Base-by-base conservation (phyloP, 2,113 vertebrate species). In the Scatophagus argus region DNA sequence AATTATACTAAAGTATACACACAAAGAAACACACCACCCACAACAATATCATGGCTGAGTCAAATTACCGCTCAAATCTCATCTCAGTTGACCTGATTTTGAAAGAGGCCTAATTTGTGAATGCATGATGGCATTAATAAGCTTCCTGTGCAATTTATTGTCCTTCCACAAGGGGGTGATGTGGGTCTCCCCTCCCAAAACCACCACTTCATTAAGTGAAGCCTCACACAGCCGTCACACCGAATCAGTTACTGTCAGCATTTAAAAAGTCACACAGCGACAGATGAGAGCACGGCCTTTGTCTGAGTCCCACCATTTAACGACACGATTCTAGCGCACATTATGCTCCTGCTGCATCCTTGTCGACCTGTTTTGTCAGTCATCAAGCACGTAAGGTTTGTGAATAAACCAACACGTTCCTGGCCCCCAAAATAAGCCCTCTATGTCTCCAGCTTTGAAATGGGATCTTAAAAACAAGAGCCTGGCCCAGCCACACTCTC, bases 381-480 rank as follows among this genome's bases (percentile, higher is more conserved):
- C 78, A 43, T 73, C 74, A 29, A 31, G 81, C 46, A 8, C 77
- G 63, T 32, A 47, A 47, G 81, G 81, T 86, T 79, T 86, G 84
- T 31, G 83, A 77, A 81, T 51, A 82, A 84, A 88, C 80, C 84
- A 77, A 90, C 88, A 88, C 84, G 69, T 90, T 78, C 77, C 83
- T 32, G 77, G 47, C 90, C 88, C 88, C 79, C 82, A 92, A 90
- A 93, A 94, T 93, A 92, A 90, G 89, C 88, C 78, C 74, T 90
- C 82, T 83, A 82, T 80, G 81, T 88, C 76, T 90, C 83, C 74
- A 58, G 82, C 90, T 94, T 93, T 93, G 83, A 92, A 93, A 93
- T 67, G 79, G 84, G 82, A 91, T 93, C 90, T 92, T 94, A 87
- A 91, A 94, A 94, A 93, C 88, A 91, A 88, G 83, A 92, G 86